Evolutionary conservation across 2,113 vertebrate species (phyloP).

Genomic region (Aspiorhynchus laticeps): DNA sequence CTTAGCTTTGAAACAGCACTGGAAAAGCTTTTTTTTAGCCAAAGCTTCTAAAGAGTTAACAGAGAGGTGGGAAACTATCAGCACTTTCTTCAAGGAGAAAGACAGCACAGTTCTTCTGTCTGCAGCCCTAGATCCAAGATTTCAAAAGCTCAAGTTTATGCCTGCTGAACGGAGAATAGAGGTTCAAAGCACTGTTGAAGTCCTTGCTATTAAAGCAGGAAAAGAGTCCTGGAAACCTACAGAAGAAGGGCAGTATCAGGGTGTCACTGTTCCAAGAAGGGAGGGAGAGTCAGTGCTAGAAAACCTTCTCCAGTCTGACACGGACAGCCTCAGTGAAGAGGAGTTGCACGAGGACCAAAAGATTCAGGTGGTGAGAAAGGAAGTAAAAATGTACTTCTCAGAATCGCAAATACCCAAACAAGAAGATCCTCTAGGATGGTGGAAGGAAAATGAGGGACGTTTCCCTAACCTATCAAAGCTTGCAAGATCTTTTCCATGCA

Average conservation of each 20-base stretch:
- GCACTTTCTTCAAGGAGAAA: background rate
- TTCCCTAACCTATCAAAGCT: too few species aligned
- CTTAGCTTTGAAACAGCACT: background rate
- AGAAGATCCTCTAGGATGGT: slow-evolving; percentile 47
- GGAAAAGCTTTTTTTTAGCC: slow-evolving; percentile 31
- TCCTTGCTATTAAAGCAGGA: slow-evolving; percentile 40
- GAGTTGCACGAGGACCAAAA: slow-evolving; percentile 3
- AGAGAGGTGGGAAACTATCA: background rate
- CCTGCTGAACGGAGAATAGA: slow-evolving; percentile 6
- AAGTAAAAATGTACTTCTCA: slow-evolving; percentile 39
- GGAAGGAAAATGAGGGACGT: too few species aligned
- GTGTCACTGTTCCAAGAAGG: background rate
- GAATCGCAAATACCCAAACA: background rate
- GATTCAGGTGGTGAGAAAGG: slow-evolving; percentile 33
- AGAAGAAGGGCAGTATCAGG: background rate
- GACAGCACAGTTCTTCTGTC: background rate
- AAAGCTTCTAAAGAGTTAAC: background rate
- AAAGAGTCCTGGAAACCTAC: background rate
- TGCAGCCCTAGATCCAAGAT: slow-evolving; percentile 16
- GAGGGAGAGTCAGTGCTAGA: slow-evolving; percentile 3
- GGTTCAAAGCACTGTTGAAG: slow-evolving; percentile 38
- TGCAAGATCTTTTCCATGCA: slow-evolving; percentile 51
- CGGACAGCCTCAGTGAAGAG: slow-evolving; percentile 25
- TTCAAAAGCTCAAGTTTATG: slow-evolving; percentile 47
- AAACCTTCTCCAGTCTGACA: slow-evolving; percentile 43